Evolutionary conservation across 2,888 invertebrate species (phyloP), one percentile per base, ranked within the genome.

Genomic region (Aleiodes alternator): DNA sequence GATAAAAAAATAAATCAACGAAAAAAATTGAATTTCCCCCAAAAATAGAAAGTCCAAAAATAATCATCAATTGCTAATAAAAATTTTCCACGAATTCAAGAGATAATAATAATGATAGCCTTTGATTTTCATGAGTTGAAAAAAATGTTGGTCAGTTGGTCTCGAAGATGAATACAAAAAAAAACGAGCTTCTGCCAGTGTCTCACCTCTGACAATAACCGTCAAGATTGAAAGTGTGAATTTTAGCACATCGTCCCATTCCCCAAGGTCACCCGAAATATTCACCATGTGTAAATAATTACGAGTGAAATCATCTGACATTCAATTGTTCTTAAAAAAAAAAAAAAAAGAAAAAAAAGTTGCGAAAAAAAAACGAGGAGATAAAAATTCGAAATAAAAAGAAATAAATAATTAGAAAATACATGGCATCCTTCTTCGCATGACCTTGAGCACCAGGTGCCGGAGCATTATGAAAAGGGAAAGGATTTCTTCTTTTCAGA

Each of bases 241-340:
- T 86, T 87, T 85, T 87, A 86, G 83, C 87, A 85, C 87, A 82
- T 84, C 64, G 3, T 12, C 6, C 9, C 43, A 38, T 6, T 1
- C 8, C 76, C 75, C 86, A 86, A 86, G 87, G 87, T 82, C 83
- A 79, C 82, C 43, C 80, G 81, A 83, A 84, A 84, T 76, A 80
- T 80, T 76, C 80, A 79, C 74, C 72, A 74, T 75, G 59, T 74
- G 73, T 79, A 80, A 80, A 81, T 73, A 79, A 68, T 69, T 64
- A 64, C 69, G 16, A 9, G 69, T 71, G 48, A 64, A 64, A 64
- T 73, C 68, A 57, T 72, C 69, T 43, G 69, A 34, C 23, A 80
- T 77, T 78, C 79, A 80, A 76, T 76, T 59, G 71, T 71, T 61
- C 80, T 43, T 55, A 34, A 59, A 57, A 55, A 31, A 51, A 56